Conservation (phyloP, 2,888 invertebrate genomes). For the Fragum sueziense region DNA sequence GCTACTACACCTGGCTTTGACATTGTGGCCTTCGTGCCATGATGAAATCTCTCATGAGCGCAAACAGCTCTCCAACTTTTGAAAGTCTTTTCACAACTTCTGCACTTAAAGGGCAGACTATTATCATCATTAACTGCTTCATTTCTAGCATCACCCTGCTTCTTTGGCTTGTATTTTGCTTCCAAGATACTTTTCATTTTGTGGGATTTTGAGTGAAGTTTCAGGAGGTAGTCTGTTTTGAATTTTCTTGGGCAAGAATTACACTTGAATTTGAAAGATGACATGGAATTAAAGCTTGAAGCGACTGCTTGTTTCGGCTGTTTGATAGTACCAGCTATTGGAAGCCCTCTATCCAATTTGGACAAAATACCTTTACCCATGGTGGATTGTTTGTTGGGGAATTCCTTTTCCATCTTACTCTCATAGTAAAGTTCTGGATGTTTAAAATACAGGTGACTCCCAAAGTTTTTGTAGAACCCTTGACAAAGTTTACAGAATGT, state of each 20-base stretch:
- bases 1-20: neutral
- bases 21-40: neutral
- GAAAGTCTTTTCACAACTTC: neutral
- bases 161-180: neutral
- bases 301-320: no score
- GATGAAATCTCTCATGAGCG: neutral
- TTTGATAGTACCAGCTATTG: no score
- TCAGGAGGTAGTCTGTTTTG: neutral
- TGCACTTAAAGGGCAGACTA: neutral
- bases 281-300: no score
- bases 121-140: neutral
- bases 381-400: no score
- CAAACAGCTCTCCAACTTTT: neutral
- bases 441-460: neutral
- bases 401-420: neutral
- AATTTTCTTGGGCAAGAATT: slow-evolving; percentile 8
- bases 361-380: no score
- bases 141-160: neutral
- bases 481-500: slow-evolving; percentile 2
- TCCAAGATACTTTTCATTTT: neutral
- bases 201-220: neutral
- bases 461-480: neutral
- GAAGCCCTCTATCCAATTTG: no score
- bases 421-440: neutral
- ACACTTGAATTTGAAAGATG: neutral